These are phyloP conservation scores for Chlamydotis undulata DNA, from an alignment of 2,113 vertebrate genomes.

Conservation along the genomic window DNA sequence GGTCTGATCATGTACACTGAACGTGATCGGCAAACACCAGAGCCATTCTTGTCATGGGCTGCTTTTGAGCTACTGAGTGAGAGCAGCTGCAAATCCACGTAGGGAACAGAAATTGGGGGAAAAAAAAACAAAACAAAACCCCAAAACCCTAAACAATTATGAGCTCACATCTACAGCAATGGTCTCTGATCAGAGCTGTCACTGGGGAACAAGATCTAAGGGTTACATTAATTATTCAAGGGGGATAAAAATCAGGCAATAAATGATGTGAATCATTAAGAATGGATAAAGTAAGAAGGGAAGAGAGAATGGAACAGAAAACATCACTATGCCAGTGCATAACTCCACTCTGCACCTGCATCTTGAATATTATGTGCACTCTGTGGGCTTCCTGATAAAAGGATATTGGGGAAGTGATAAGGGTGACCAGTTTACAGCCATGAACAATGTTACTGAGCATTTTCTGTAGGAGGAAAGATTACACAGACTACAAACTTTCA, in stretches of 20 bases:
- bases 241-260: background rate
- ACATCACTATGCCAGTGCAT: background rate
- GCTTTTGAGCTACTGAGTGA: background rate
- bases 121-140: background rate
- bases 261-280: background rate
- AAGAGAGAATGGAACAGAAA: background rate
- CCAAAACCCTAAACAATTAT: background rate
- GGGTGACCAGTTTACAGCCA: background rate
- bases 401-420: background rate
- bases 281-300: background rate
- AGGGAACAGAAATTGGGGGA: background rate
- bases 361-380: background rate
- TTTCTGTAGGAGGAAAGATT: background rate
- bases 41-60: background rate
- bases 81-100: background rate
- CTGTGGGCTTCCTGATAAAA: accelerated
- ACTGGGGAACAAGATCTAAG: background rate
- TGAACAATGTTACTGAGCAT: background rate
- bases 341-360: background rate
- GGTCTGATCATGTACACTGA: background rate
- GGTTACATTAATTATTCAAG: background rate
- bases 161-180: background rate
- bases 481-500: background rate
- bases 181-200: background rate
- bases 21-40: background rate